A percentile compares a stretch with the other conserved stretches of the same genome.
Conservation (phyloP, 1,140 invertebrate genomes). For the Camponotus vicinus region DNA sequence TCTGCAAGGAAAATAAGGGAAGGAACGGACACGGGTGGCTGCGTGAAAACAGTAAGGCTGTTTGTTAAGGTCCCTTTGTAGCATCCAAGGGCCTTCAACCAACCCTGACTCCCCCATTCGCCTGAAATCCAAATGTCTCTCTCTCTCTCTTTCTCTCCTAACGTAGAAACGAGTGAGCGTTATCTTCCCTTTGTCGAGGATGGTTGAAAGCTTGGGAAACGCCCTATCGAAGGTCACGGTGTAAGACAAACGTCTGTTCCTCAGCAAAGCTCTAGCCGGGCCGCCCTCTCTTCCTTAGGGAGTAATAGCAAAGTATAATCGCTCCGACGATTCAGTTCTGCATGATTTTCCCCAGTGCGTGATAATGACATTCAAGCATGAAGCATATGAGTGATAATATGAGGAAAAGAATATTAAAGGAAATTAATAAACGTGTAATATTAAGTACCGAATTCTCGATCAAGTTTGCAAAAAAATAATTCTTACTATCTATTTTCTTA, state of each 20-base stretch:
- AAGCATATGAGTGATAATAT: background rate
- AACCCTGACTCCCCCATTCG: constrained; percentile 5
- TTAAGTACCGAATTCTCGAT: background rate
- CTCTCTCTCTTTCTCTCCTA: background rate
- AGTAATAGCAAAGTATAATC: constrained; percentile 19
- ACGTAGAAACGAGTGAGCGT: background rate
- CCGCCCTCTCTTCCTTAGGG: background rate
- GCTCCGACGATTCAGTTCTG: background rate
- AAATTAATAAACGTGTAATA: background rate
- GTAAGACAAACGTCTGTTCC: constrained; percentile 39
- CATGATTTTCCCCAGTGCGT: background rate
- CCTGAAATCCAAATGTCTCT: constrained; percentile 50
- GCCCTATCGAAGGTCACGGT: constrained; percentile 47
- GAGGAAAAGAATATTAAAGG: background rate
- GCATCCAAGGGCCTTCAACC: constrained; percentile 29
- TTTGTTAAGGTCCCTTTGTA: constrained; percentile 61
- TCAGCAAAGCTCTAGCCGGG: background rate
- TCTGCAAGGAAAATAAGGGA: constrained; percentile 28
- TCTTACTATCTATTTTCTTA: background rate
- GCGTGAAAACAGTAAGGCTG: constrained; percentile 11
- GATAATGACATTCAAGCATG: background rate
- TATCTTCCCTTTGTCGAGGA: constrained; percentile 18
- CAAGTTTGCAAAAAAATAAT: background rate
- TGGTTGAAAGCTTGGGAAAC: constrained; percentile 24
- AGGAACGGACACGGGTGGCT: constrained; percentile 1